Percentiles rank a stretch among this genome's conserved stretches.
These are phyloP conservation scores for Malurus leucopterus DNA, from an alignment of 2,797 vertebrate genomes.

Conservation along the genomic window DNA sequence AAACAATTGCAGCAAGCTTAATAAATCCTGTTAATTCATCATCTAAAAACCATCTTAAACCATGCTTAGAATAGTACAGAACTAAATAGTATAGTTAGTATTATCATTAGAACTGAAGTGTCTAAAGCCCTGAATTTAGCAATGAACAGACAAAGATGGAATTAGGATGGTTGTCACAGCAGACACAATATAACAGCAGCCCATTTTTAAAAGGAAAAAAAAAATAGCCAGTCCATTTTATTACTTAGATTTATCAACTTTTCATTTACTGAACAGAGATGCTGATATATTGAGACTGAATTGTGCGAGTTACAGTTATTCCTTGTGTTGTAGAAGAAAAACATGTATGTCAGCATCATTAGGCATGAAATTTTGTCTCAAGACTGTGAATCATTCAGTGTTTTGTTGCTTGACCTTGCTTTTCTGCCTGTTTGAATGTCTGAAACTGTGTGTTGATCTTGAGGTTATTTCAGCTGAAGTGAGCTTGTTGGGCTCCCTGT, in stretches of 20 bases:
- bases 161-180: not conserved
- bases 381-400: not conserved
- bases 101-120: not conserved
- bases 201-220: not conserved
- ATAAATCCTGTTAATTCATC: not conserved
- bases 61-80: not conserved
- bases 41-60: not conserved
- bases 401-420: not conserved
- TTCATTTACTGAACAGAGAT: not conserved
- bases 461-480: conserved; percentile 21
- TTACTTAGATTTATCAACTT: not conserved
- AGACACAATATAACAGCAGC: not conserved
- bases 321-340: not conserved
- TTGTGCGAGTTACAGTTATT: not conserved
- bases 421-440: not conserved
- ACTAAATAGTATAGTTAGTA: fast-evolving
- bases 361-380: not conserved
- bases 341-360: not conserved
- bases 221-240: not conserved
- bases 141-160: not conserved
- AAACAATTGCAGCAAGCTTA: not conserved
- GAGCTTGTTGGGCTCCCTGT: not conserved
- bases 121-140: fast-evolving
- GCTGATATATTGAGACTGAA: not conserved
- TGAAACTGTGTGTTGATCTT: not conserved